Conservation (phyloP, 2,888 invertebrate genomes). For the Drosophila eohydei region DNA sequence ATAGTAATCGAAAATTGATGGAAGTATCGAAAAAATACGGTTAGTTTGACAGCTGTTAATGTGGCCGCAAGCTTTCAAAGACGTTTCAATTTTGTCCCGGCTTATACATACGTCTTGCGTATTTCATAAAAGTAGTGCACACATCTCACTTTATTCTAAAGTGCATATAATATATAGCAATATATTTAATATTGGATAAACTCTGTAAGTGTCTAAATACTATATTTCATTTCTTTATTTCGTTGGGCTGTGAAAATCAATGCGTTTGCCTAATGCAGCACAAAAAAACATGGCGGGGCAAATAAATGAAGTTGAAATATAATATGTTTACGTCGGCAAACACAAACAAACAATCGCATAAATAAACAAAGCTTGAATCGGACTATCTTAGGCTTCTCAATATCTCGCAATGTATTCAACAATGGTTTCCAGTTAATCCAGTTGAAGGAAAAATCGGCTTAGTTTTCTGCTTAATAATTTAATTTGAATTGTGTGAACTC, state of each 20-base stretch:
- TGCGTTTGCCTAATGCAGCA: conserved; percentile 9
- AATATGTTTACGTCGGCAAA: conserved; percentile 1
- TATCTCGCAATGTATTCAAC: neutral
- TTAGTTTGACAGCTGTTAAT: neutral
- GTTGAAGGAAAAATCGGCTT: neutral
- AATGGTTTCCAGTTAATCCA: neutral
- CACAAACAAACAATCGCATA: neutral
- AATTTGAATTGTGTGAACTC: neutral
- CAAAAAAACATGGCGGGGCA: conserved; percentile 11
- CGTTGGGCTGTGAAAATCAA: neutral
- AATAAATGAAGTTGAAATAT: neutral
- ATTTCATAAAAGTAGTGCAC: neutral
- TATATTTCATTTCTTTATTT: neutral
- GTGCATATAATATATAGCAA: conserved; percentile 1
- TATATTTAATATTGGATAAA: neutral
- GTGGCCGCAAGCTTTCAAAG: conserved; percentile 11
- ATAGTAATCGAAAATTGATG: neutral
- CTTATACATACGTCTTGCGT: neutral
- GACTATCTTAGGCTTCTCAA: neutral
- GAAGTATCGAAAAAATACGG: neutral
- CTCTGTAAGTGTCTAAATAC: neutral
- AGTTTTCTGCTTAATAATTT: neutral
- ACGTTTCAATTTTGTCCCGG: neutral
- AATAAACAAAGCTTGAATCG: conserved; percentile 10
- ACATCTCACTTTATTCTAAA: neutral